Base-by-base conservation (phyloP, 2,888 invertebrate species). In the Xylophagus ater region DNA sequence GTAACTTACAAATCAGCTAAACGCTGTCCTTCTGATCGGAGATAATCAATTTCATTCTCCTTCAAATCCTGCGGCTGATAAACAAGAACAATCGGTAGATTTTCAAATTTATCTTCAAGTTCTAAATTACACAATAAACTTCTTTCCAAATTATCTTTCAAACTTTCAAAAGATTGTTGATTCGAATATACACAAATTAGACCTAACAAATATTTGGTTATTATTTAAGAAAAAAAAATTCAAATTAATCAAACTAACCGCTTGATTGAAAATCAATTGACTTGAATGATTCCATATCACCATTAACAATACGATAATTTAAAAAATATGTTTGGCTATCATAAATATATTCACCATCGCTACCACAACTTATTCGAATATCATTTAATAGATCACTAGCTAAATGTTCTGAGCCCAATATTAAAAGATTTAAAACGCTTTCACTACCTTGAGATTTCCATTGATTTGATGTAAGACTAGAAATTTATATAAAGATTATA, bases 161-260 rank as follows among this genome's bases (percentile, higher is more conserved):
- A 81, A 59, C 88, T 93, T 57, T 93, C 90, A 55, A 94, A 85
- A 0, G 90, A 85, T 54, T 87, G 84, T 51, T 84, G 83, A 55
- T 90, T 88, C 54, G 89, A 86, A 63, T 86, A 96, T 15, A 87
- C 83, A 63, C 87, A 87, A 64, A 85, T 84, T 53, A 85, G 76
- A 36, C 82, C 81, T 81, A 55, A 5, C 52, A 17, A 13, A 15
- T 54, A 37, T 23, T 18, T 13, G 35, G 24, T 33, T 26, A 12
- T 8, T 14, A 7, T n/a, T 14, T 14, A 21, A 15, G 24, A 9
- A 41, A 30, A 30, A 21, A 20, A 42, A 34, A 42, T 8, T 15
- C 19, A 30, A 20, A 31, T 29, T 26, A 30, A 43, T 20, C 30
- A 30, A 37, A 54, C 66, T 60, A 66, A 81, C 92, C 92, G 60